These are phyloP conservation scores for Rhamphomyia laevipes DNA, from an alignment of 2,888 invertebrate genomes.

Conservation along the genomic window DNA sequence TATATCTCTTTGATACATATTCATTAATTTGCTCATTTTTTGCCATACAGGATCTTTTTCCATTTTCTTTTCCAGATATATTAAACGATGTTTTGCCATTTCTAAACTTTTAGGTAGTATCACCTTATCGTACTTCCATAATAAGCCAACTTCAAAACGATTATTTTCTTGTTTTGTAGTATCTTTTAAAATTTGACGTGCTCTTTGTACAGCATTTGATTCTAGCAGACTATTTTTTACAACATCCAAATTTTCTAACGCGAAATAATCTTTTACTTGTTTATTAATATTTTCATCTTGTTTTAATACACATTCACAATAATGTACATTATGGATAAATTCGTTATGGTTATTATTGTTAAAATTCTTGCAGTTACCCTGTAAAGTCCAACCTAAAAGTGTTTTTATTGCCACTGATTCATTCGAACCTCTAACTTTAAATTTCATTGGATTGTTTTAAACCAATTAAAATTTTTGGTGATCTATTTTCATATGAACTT, in stretches of 20 bases:
- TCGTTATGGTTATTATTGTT: too few species aligned
- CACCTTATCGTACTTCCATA: slow-evolving; percentile 16
- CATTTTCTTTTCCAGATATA: slow-evolving; percentile 15
- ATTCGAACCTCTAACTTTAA: slow-evolving; percentile 1
- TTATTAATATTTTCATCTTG: slow-evolving; percentile 5
- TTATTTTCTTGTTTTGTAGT: slow-evolving; percentile 8
- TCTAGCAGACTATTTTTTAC: slow-evolving; percentile 1
- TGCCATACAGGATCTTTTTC: slow-evolving; percentile 9
- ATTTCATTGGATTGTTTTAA: neutral
- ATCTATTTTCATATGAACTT: slow-evolving; percentile 6
- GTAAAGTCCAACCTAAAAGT: slow-evolving; percentile 7
- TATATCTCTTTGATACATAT: slow-evolving; percentile 16
- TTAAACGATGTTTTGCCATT: slow-evolving; percentile 13
- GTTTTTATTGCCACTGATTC: slow-evolving; percentile 6
- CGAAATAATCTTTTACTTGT: slow-evolving; percentile 3
- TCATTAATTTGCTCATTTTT: slow-evolving; percentile 11
- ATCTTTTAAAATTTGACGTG: slow-evolving; percentile 8
- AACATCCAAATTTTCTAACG: slow-evolving; percentile 4
- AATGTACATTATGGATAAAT: slow-evolving; percentile 4
- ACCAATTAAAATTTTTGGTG: slow-evolving; percentile 9
- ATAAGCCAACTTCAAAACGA: slow-evolving; percentile 15
- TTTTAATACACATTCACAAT: neutral
- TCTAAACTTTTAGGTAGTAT: slow-evolving; percentile 10
- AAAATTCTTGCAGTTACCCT: neutral
- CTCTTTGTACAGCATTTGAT: slow-evolving; percentile 8